Evolutionary conservation across 2,888 invertebrate genomes (phyloP).

Genomic region (Silvanus unidentatus): DNA sequence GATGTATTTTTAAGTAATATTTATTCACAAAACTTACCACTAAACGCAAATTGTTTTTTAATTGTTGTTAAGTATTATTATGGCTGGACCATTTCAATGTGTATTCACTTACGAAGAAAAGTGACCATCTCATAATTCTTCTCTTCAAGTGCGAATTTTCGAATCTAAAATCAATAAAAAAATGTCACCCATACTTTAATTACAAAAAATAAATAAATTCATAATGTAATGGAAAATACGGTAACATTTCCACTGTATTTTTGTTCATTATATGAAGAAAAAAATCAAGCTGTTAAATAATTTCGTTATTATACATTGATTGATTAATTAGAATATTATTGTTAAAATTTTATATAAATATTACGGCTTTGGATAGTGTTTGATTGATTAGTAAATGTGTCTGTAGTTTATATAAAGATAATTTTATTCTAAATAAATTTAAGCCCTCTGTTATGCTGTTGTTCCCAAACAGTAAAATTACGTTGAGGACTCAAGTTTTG

Average conservation of each 20-base stretch:
- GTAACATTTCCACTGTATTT: conserved; percentile 25
- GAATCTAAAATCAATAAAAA: conserved; percentile 13
- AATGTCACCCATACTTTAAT: conserved; percentile 42
- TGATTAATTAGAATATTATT: conserved; percentile 39
- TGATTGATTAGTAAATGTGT: conserved; percentile 17
- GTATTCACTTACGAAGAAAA: conserved; percentile 6
- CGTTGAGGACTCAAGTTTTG: conserved; percentile 11
- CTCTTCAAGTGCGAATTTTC: no score
- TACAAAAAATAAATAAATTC: conserved; percentile 21
- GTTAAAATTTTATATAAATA: conserved; percentile 46
- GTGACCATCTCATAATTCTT: no score
- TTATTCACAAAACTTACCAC: conserved; percentile 2
- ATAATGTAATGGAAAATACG: conserved; percentile 24
- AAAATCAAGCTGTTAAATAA: conserved; percentile 29
- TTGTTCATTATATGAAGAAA: conserved; percentile 30
- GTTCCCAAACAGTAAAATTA: conserved; percentile 40
- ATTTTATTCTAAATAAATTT: conserved; percentile 3
- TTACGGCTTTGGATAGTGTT: conserved; percentile 40
- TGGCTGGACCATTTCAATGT: conserved; percentile 29
- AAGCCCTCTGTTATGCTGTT: conserved; percentile 29
- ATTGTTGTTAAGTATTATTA: no score
- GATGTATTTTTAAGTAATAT: conserved; percentile 5
- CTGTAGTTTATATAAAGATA: conserved; percentile 15
- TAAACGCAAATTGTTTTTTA: no score
- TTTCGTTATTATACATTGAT: conserved; percentile 25